These are phyloP conservation scores for Craseonycteris thonglongyai DNA, from an alignment of 2,113 vertebrate genomes.

Conservation along the genomic window DNA sequence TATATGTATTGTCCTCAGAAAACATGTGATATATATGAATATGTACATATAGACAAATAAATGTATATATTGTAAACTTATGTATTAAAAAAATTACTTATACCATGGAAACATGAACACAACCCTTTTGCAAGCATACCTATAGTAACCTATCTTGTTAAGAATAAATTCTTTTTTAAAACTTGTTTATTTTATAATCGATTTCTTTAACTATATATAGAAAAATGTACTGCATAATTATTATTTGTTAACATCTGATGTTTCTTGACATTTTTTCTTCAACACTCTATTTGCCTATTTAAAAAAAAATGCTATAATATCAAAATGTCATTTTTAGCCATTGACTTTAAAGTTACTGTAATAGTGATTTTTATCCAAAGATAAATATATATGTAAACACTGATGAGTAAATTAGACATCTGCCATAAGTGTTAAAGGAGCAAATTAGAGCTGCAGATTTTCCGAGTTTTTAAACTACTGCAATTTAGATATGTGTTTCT, in stretches of 20 bases:
- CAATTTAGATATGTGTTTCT: background rate
- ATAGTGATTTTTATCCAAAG: background rate
- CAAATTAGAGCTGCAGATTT: background rate
- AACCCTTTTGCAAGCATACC: background rate
- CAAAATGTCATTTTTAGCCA: background rate
- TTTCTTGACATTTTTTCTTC: background rate
- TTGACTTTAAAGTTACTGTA: background rate
- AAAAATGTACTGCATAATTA: background rate
- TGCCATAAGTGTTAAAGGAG: background rate
- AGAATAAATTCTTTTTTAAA: background rate
- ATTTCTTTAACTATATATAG: background rate
- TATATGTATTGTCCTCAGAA: background rate
- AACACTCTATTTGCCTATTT: background rate
- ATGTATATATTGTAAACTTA: background rate
- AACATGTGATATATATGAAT: background rate
- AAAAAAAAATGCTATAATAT: background rate
- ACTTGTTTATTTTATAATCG: background rate
- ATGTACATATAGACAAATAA: background rate
- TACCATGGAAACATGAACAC: background rate
- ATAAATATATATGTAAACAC: background rate
- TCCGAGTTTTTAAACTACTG: background rate
- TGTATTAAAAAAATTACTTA: background rate
- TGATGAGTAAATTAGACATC: background rate
- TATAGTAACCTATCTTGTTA: background rate
- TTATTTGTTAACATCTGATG: background rate